Percentiles rank a stretch among this genome's conserved stretches.
phyloP scores from a whole-genome alignment of 2,888 invertebrate genomes.

The Epinotia demarniana region DNA sequence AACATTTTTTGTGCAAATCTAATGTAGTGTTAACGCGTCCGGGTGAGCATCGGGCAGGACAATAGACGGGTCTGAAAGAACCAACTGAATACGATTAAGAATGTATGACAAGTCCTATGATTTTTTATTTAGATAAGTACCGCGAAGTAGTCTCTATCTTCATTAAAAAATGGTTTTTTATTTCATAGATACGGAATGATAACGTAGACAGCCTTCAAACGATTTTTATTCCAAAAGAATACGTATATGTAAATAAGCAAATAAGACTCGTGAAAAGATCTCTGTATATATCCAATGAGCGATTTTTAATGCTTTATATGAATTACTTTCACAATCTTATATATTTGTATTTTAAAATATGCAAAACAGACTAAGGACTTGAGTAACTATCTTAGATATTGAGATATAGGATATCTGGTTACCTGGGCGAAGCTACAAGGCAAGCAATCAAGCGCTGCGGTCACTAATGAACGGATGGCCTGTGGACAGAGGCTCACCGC shows the following conservation, averaged over 20 bases:
- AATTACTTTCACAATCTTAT: background rate
- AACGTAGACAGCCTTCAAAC: too few species aligned
- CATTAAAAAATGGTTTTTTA: background rate
- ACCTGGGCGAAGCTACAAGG: constrained; percentile 16
- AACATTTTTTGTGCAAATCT: constrained; percentile 43
- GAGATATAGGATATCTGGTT: constrained; percentile 7
- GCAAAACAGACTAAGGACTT: background rate
- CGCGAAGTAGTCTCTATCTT: background rate
- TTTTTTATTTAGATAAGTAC: background rate
- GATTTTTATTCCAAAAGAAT: too few species aligned
- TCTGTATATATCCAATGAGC: too few species aligned
- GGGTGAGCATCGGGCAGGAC: constrained; percentile 23
- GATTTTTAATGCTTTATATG: too few species aligned
- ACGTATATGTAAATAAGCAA: too few species aligned
- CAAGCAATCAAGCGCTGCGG: constrained; percentile 27
- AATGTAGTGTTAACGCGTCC: constrained; percentile 46
- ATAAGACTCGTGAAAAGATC: too few species aligned
- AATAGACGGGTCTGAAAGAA: constrained; percentile 16
- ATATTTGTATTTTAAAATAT: background rate
- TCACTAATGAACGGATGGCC: constrained; percentile 29
- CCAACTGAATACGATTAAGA: constrained; percentile 21
- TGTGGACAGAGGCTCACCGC: constrained; percentile 23
- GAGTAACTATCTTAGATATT: background rate
- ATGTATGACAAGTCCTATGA: background rate
- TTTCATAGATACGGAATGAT: background rate